These are phyloP conservation scores for Dicycla oo DNA, from an alignment of 2,888 invertebrate species.

Conservation along the genomic window DNA sequence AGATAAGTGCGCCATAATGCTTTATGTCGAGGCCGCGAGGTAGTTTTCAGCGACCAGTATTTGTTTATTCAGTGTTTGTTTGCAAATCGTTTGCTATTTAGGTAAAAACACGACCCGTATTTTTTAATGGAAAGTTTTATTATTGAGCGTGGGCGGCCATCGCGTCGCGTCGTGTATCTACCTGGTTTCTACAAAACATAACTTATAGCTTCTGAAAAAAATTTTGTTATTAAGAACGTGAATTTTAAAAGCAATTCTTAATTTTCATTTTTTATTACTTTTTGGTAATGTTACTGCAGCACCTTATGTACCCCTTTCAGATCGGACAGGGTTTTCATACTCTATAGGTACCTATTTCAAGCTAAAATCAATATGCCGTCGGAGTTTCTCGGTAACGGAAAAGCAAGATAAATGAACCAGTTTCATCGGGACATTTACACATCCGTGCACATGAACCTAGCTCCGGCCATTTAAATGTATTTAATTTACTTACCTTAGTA, in stretches of 20 bases:
- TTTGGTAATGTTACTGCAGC: too few species aligned
- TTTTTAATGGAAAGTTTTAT: not conserved
- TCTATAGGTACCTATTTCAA: too few species aligned
- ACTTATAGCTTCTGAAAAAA: too few species aligned
- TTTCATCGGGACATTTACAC: conserved; percentile 15
- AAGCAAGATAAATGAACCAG: conserved; percentile 15
- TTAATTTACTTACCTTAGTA: not conserved
- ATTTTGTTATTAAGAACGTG: too few species aligned
- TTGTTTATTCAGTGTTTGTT: conserved; percentile 11
- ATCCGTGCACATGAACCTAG: conserved; percentile 4
- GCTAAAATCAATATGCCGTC: not conserved
- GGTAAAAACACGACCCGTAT: not conserved
- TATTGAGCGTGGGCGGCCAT: too few species aligned
- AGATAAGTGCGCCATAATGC: conserved; percentile 22
- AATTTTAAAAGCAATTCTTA: too few species aligned
- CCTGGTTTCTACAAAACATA: too few species aligned
- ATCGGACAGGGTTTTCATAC: too few species aligned
- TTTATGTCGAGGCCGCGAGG: not conserved
- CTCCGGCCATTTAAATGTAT: not conserved
- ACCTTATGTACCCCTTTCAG: too few species aligned
- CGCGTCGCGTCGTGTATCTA: too few species aligned
- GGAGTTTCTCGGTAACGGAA: conserved; percentile 6
- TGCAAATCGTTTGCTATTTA: conserved; percentile 1
- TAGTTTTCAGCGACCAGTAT: conserved; percentile 9
- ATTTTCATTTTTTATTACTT: too few species aligned